Evolutionary conservation across 2,113 vertebrate genomes (phyloP).

Genomic region (Syngnathus floridae): DNA sequence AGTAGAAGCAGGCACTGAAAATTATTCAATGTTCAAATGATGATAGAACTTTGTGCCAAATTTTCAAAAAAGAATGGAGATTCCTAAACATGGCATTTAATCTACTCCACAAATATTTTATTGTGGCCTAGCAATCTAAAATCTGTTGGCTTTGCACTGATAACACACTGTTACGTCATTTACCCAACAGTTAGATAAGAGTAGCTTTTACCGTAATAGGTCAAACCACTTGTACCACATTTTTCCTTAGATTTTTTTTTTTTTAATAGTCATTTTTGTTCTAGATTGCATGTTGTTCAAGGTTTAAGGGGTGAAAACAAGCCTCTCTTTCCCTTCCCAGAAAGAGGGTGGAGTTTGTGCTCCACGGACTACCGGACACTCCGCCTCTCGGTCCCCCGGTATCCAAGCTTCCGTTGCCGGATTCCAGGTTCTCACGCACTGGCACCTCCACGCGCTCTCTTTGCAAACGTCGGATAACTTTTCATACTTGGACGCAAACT

Average conservation of each 20-base stretch:
- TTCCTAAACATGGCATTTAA: neutral
- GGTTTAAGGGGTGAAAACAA: neutral
- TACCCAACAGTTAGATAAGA: neutral
- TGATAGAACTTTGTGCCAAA: no score
- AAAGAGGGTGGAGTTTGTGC: constrained; percentile 43
- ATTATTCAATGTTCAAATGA: neutral
- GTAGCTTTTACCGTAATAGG: neutral
- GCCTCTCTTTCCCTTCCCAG: constrained; percentile 1
- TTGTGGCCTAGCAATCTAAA: neutral
- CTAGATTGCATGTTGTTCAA: neutral
- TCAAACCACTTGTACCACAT: neutral
- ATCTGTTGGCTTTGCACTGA: neutral
- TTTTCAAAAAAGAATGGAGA: no score
- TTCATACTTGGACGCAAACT: neutral
- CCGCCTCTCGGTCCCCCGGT: constrained; percentile 49
- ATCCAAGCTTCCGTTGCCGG: constrained; percentile 45
- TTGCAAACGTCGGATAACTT: neutral
- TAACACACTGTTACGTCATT: neutral
- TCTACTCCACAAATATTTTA: neutral
- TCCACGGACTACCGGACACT: constrained; percentile 53
- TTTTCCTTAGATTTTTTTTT: neutral
- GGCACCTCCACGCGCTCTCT: neutral
- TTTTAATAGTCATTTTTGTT: neutral
- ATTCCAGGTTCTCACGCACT: constrained; percentile 28
- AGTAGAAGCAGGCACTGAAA: neutral